Evolutionary conservation across 2,113 vertebrate species (phyloP), one percentile per base, ranked within the genome.

Genomic region (Nesoenas mayeri): DNA sequence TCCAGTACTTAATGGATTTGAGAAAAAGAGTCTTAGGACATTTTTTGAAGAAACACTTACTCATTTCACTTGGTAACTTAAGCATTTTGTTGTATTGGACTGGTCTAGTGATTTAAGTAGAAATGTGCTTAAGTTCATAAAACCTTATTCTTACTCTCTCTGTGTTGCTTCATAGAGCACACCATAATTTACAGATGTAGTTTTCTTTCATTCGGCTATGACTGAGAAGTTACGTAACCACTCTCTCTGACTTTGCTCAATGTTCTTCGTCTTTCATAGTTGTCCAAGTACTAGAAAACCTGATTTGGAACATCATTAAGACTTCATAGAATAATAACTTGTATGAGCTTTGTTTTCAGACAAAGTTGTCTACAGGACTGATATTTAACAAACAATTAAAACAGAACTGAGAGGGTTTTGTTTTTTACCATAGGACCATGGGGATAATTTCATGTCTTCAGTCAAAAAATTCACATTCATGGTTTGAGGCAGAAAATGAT

Each of bases 231-330:
- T 73, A 92, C 89, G 95, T 95, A 97, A 94, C 70, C 84, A 65
- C 96, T 85, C 89, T 96, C 88, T 97, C 97, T 98, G 89, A 96
- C 96, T 97, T 98, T 97, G 97, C 95, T 97, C 83, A 58, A 82
- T 89, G 95, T 97, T 98, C 97, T 97, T 96, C 92, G 89, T 93
- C 93, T 62, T 62, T 95, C 98, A 97, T 89, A 97, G 97, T 94
- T 96, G 94, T 97, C 92, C 93, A 98, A 98, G 87, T 96, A 98
- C 98, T 97, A 97, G 97, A 98, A 97, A 97, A 98, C 83, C 95
- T 97, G 85, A 97, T 97, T 89, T 72, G 48, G 57, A 93, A 93
- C 7, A 47, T 82, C 66, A 85, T 88, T 73, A 47, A 94, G 13
- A 58, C 8, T 85, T 82, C 72, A 65, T 11, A 75, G 48, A 17